phyloP scores from a whole-genome alignment of 2,113 vertebrate genomes.

The Xerus inauris region DNA sequence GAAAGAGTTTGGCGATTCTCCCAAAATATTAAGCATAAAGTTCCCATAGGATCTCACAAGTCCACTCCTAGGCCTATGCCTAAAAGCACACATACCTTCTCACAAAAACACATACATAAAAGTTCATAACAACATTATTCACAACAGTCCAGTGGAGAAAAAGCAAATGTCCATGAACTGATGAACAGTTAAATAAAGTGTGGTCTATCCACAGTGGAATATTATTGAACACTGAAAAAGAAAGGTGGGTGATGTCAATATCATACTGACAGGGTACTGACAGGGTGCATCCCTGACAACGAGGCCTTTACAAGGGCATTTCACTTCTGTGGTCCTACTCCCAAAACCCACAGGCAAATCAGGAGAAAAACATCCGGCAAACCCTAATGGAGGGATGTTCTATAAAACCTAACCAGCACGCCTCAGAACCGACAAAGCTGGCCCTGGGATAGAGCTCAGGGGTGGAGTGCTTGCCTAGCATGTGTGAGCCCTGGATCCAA shows the following conservation, averaged over 20 bases:
- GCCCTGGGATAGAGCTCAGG: neutral
- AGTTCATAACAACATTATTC: neutral
- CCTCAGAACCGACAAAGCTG: neutral
- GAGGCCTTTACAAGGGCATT: neutral
- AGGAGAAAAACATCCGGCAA: neutral
- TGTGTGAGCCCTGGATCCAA: neutral
- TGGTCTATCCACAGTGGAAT: neutral
- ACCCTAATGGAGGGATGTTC: fast-evolving
- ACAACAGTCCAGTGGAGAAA: neutral
- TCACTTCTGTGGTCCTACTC: too few relatives aligned
- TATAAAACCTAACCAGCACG: neutral
- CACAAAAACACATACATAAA: neutral
- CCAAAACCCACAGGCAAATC: neutral
- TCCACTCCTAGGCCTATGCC: neutral
- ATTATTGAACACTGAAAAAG: neutral
- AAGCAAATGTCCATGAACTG: neutral
- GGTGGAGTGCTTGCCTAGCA: neutral
- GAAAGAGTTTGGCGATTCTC: neutral
- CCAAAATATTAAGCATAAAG: neutral
- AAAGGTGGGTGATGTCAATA: too few relatives aligned
- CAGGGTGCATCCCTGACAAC: too few relatives aligned
- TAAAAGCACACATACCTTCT: neutral
- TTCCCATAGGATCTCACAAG: neutral
- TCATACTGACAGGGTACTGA: too few relatives aligned
- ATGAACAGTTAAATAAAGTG: neutral